Evolutionary conservation across 37 sponge, comb jelly and placozoan genomes (phyloP), one percentile per base, ranked within the genome.

Genomic region (Oscarella lobularis): DNA sequence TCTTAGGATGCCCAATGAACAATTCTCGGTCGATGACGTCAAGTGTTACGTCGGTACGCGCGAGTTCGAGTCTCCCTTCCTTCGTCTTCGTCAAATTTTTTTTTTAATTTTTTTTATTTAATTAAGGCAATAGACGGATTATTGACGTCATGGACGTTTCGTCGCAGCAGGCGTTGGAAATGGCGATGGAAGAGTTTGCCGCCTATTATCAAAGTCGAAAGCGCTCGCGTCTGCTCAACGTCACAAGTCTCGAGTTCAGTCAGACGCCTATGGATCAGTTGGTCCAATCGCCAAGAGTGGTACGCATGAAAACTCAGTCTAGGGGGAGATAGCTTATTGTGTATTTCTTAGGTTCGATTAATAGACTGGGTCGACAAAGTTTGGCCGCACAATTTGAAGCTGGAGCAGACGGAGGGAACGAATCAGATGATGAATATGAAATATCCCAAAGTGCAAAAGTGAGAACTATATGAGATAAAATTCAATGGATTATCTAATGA

Each of bases 401-500:
- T 35, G 0, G n/a, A 66, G 38, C 91, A 90, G 73, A 73, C 66
- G 2, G 74, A 79, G 33, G 79, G 84, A 1, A 90, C 87, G 34
- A 90, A 90, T 67, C 78, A 86, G 70, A 33, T 87, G 39, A 67
- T 33, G 31, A 78, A 41, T 38, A 87, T 87, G 85, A 87, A 76
- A 75, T 90, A 90, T 74, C 90, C 90, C 38, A 90, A 87, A 90
- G 91, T 90, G 2, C 87, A 87, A 73, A 89, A 89, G 90, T 89
- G 73, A 48, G 80, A n/a, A 9, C 27, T n/a, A 20, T 3, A 40
- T 14, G 36, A 38, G 5, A 66, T 65, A 3, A 33, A 9, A 20
- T 9, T 4, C 27, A 74, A 6, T 30, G 33, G 75, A 73, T 35
- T 9, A 39, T 29, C 40, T 35, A 71, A 3, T 1, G 3, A 75